These are phyloP conservation scores for Papilio elwesi DNA, from an alignment of 2,888 invertebrate genomes.

Conservation along the genomic window DNA sequence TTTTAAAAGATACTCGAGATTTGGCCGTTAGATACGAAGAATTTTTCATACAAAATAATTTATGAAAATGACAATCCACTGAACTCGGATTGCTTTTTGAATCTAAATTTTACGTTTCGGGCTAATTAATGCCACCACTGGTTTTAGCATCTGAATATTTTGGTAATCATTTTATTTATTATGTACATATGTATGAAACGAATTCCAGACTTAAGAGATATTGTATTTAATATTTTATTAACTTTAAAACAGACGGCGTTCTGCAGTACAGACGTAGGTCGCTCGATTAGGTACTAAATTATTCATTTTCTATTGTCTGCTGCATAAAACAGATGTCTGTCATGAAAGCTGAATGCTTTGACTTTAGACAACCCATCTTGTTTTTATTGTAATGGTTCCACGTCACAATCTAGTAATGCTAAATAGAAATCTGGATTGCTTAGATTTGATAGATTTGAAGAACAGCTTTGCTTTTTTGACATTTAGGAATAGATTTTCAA, in stretches of 20 bases:
- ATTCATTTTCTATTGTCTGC: conserved; percentile 29
- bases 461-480: neutral
- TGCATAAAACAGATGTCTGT: neutral
- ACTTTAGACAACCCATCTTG: neutral
- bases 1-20: conserved; percentile 23
- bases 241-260: conserved; percentile 8
- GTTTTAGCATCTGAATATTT: neutral
- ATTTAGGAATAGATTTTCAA: neutral
- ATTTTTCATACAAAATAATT: conserved; percentile 19
- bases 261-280: neutral
- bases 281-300: conserved; percentile 8
- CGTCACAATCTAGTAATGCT: neutral
- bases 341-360: conserved; percentile 14
- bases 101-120: conserved; percentile 21
- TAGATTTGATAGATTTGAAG: neutral
- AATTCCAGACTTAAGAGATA: neutral
- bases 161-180: neutral
- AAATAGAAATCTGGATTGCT: neutral
- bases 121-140: neutral
- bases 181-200: neutral
- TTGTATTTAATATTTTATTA: conserved; percentile 2
- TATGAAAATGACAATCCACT: conserved; percentile 26
- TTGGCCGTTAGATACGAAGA: conserved; percentile 23
- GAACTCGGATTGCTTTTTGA: conserved; percentile 25
- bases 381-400: neutral